Percentiles rank a stretch among this genome's conserved stretches.
phyloP scores from a whole-genome alignment of 2,888 invertebrate species.

The Chymomyza caudatula region DNA sequence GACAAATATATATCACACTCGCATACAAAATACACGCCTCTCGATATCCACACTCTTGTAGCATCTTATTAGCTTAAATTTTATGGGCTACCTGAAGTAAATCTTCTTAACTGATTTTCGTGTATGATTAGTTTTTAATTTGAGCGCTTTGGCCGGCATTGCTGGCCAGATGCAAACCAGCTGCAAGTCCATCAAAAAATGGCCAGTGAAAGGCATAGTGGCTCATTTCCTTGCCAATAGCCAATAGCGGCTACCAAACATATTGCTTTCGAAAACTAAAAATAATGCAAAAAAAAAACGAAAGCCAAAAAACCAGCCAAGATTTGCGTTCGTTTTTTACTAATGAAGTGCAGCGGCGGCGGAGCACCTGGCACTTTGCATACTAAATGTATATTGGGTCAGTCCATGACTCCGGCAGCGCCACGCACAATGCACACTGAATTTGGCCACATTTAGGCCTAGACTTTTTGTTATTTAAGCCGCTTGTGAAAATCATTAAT shows the following conservation, averaged over 20 bases:
- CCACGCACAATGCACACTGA: conserved; percentile 23
- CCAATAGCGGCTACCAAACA: not conserved
- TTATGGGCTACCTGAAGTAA: conserved; percentile 41
- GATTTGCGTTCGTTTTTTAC: conserved; percentile 61
- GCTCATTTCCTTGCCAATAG: conserved; percentile 61
- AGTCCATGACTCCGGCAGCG: conserved; percentile 54
- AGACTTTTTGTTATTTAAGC: not conserved
- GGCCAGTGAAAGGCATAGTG: conserved; percentile 60
- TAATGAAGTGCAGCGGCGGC: conserved; percentile 56
- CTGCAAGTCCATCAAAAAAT: conserved; percentile 16
- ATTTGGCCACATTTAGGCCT: not conserved
- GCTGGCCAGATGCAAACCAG: not conserved
- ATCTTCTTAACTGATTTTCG: conserved; percentile 7
- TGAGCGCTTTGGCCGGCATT: conserved; percentile 25
- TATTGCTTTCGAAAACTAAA: conserved; percentile 61
- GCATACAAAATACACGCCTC: not conserved
- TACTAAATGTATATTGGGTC: conserved; percentile 69
- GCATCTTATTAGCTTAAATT: not conserved
- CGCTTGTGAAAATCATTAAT: conserved; percentile 64
- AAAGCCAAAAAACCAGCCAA: conserved; percentile 50
- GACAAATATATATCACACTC: not conserved
- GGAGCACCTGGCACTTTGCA: conserved; percentile 45
- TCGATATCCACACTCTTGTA: too few relatives aligned
- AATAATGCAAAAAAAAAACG: conserved; percentile 66
- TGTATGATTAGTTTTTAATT: conserved; percentile 59